A percentile compares a stretch with the other conserved stretches of the same genome.
Evolutionary conservation across 2,113 vertebrate genomes (phyloP).

Genomic region (Sinocyclocheilus grahami): DNA sequence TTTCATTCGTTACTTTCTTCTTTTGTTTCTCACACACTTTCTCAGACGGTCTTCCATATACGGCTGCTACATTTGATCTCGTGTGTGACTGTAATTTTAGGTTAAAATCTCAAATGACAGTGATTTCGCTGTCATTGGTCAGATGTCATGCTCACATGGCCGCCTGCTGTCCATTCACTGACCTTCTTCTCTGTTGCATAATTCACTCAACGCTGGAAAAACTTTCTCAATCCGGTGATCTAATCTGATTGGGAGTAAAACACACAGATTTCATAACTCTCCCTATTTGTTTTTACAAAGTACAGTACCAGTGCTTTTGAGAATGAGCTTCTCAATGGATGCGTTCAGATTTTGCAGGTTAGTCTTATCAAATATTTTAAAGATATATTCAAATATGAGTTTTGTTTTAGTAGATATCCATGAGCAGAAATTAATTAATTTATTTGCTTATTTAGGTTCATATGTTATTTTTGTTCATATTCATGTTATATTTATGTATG

Average conservation of each 20-base stretch:
- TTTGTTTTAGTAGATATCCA: background rate
- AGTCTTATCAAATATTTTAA: too few species aligned
- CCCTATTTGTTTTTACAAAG: background rate
- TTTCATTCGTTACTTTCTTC: background rate
- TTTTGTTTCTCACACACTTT: slow-evolving; percentile 18
- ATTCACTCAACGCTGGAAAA: background rate
- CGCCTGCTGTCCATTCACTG: background rate
- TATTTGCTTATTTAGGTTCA: background rate
- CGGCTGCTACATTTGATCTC: background rate
- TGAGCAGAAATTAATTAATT: background rate
- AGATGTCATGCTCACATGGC: background rate
- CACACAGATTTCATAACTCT: background rate
- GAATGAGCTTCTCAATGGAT: background rate
- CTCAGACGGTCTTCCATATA: slow-evolving; percentile 2
- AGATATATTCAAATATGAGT: too few species aligned
- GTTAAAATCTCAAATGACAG: background rate
- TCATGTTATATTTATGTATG: background rate
- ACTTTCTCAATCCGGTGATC: background rate
- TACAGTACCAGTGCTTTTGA: background rate
- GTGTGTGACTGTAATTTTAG: background rate
- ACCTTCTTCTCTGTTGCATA: background rate
- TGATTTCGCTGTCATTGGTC: too few species aligned
- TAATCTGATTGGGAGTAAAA: background rate
- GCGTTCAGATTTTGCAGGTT: background rate
- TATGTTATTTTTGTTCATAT: background rate